phyloP scores from a whole-genome alignment of 2,888 invertebrate species.

The Ichneumoninae sp. region DNA sequence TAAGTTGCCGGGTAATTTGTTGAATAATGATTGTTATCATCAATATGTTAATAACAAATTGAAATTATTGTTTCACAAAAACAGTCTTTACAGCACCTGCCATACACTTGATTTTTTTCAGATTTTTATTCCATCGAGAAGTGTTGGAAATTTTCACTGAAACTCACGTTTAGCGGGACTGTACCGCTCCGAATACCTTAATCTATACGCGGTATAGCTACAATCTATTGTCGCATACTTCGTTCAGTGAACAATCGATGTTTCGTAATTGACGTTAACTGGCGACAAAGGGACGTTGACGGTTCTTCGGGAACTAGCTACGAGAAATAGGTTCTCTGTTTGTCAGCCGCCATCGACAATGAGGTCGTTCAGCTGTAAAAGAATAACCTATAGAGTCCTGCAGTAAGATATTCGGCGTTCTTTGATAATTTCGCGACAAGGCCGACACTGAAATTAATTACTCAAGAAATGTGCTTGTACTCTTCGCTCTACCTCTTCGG shows the following conservation, averaged over 20 bases:
- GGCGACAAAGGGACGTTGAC: neutral
- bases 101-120: no score
- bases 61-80: no score
- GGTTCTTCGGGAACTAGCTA: neutral
- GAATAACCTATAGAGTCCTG: neutral
- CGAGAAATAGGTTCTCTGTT: neutral
- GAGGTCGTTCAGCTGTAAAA: neutral
- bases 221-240: neutral
- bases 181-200: no score
- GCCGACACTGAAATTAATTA: neutral
- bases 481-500: no score
- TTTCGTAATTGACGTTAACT: constrained; percentile 21
- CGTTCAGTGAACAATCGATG: neutral
- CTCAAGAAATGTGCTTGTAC: neutral
- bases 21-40: no score
- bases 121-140: no score
- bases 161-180: no score
- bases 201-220: neutral
- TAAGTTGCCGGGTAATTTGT: no score
- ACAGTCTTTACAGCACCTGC: no score
- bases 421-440: neutral
- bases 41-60: no score
- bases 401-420: neutral
- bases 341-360: neutral
- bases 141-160: no score